phyloP scores from a whole-genome alignment of 2,888 invertebrate species.

The Argyresthia goedartella region DNA sequence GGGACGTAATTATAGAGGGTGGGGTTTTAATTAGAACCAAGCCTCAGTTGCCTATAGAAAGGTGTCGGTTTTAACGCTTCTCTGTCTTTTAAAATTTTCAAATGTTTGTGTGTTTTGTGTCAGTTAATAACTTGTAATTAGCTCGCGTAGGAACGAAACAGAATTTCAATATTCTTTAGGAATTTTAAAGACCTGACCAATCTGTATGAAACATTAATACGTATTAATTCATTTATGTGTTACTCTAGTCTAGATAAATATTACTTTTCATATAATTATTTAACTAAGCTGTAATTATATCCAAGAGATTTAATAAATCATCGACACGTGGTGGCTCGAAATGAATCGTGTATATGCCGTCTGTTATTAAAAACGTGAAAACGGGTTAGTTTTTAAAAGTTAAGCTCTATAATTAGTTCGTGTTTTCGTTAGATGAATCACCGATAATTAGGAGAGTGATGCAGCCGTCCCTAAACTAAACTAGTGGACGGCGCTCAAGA shows the following conservation, averaged over 20 bases:
- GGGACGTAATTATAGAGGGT: slow-evolving; percentile 56
- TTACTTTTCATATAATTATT: slow-evolving; percentile 10
- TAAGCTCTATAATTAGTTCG: slow-evolving; percentile 61
- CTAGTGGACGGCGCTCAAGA: slow-evolving; percentile 26
- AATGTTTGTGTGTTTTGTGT: slow-evolving; percentile 26
- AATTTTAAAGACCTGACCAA: slow-evolving; percentile 31
- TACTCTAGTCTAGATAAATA: slow-evolving; percentile 28
- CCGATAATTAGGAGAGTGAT: slow-evolving; percentile 51
- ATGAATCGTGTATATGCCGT: slow-evolving; percentile 51
- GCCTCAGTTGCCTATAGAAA: slow-evolving; percentile 45
- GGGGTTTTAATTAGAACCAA: slow-evolving; percentile 28
- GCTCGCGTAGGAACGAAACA: not conserved
- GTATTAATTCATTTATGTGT: slow-evolving; percentile 52
- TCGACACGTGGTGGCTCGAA: slow-evolving; percentile 35
- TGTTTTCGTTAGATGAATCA: slow-evolving; percentile 62
- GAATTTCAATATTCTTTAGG: not conserved
- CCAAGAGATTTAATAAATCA: slow-evolving; percentile 39
- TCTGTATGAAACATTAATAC: slow-evolving; percentile 47
- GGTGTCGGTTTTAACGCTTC: slow-evolving; percentile 62
- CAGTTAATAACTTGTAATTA: slow-evolving; percentile 5
- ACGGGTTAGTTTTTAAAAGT: slow-evolving; percentile 53
- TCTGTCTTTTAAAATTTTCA: slow-evolving; percentile 24
- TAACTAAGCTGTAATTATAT: slow-evolving; percentile 1
- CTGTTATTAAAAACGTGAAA: slow-evolving; percentile 62
- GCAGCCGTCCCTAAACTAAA: no score